These are phyloP conservation scores for Pammene aurita DNA, from an alignment of 2,888 invertebrate species.

Conservation along the genomic window DNA sequence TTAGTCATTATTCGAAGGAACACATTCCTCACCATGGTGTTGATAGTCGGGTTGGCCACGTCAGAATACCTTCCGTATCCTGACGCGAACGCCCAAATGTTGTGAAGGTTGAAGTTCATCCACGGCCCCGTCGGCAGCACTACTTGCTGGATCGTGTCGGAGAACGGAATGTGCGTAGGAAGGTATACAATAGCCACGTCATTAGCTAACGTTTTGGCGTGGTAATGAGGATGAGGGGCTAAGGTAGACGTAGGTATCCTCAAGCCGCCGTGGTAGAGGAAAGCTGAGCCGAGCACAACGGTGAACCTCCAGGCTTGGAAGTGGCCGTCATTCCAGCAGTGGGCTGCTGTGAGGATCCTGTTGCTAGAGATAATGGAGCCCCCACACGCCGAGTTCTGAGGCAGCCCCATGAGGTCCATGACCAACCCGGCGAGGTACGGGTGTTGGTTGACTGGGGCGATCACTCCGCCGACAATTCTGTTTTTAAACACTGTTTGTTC, in stretches of 20 bases:
- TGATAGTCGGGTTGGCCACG: conserved; percentile 55
- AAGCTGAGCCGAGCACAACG: conserved; percentile 65
- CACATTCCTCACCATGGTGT: conserved; percentile 64
- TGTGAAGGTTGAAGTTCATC: conserved; percentile 53
- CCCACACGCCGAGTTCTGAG: conserved; percentile 64
- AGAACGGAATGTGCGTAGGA: conserved; percentile 54
- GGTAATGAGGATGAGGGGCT: conserved; percentile 60
- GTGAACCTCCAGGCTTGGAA: conserved; percentile 64
- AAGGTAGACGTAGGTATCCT: conserved; percentile 55
- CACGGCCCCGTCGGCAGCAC: conserved; percentile 55
- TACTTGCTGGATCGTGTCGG: conserved; percentile 57
- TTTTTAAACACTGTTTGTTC: conserved; percentile 48
- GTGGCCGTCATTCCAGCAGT: conserved; percentile 69
- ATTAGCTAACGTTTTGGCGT: conserved; percentile 62
- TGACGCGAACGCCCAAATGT: conserved; percentile 57
- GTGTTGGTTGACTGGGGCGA: conserved; percentile 62
- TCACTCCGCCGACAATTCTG: conserved; percentile 61
- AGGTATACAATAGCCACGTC: conserved; percentile 67
- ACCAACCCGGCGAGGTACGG: conserved; percentile 69
- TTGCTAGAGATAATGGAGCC: conserved; percentile 61
- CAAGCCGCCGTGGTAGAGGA: conserved; percentile 66
- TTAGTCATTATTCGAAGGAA: conserved; percentile 59
- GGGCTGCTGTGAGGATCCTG: conserved; percentile 69
- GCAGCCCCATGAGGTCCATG: conserved; percentile 59
- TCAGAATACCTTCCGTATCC: conserved; percentile 72